phyloP scores from a whole-genome alignment of 2,888 invertebrate genomes.

The Leucoptera coffeella region DNA sequence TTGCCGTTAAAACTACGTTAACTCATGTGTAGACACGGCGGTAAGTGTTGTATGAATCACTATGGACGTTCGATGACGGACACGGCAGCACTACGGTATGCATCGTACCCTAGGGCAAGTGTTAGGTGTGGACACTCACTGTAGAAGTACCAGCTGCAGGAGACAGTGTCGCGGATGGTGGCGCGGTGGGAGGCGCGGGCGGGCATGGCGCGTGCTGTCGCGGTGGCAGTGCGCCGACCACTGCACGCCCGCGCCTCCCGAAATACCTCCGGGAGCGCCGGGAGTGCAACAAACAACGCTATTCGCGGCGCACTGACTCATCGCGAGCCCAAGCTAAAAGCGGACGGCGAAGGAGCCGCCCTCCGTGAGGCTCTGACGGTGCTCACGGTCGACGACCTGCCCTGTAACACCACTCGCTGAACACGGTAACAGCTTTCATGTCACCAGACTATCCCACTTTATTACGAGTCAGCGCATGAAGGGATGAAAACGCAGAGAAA shows the following conservation, averaged over 20 bases:
- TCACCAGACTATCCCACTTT: too few relatives aligned
- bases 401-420: slow-evolving; percentile 30
- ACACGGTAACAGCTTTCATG: slow-evolving; percentile 31
- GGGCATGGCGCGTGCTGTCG: slow-evolving; percentile 26
- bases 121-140: slow-evolving; percentile 46
- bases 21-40: neutral
- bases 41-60: slow-evolving; percentile 12
- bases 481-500: too few relatives aligned
- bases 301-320: slow-evolving; percentile 48
- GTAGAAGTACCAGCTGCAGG: slow-evolving; percentile 72
- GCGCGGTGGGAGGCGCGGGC: slow-evolving; percentile 25
- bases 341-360: slow-evolving; percentile 48
- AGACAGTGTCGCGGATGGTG: slow-evolving; percentile 60
- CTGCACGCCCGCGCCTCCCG: slow-evolving; percentile 14
- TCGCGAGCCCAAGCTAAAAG: slow-evolving; percentile 46
- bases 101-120: slow-evolving; percentile 6
- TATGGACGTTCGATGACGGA: too few relatives aligned
- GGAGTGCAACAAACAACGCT: slow-evolving; percentile 42
- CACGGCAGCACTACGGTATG: too few relatives aligned
- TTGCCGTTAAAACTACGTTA: too few relatives aligned
- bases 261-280: slow-evolving; percentile 31
- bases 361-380: slow-evolving; percentile 45
- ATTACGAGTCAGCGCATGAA: too few relatives aligned
- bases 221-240: slow-evolving; percentile 33
- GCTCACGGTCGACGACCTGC: slow-evolving; percentile 44